Evolutionary conservation across 1,140 invertebrate species (phyloP), one percentile per base, ranked within the genome.

Genomic region (Formica exsecta): DNA sequence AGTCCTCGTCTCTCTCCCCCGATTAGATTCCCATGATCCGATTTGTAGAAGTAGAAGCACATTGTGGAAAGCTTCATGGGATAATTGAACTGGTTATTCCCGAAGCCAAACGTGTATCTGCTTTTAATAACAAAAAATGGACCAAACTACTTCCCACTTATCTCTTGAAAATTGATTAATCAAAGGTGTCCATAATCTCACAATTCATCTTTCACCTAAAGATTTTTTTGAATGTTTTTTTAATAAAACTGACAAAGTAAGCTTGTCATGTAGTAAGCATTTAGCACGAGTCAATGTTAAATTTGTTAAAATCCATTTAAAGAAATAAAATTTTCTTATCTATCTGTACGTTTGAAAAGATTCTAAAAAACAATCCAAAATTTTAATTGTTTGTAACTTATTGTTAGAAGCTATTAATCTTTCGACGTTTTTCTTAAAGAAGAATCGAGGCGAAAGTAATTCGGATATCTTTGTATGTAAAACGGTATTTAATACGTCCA

Each of bases 21-120:
- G 79, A 83, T 83, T 83, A 83, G 79, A 83, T 83, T 83, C 68
- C 68, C 68, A 32, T 62, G 57, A 83, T 83, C 79, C 79, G 68
- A 83, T 83, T 83, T 83, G 57, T n/a, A 61, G 22, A 68, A 68
- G 62, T 68, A 68, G 41, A 73, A 59, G 68, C 68, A 44, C 79
- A 36, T 22, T 61, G 79, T 36, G 57, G 54, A 61, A 73, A 83
- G 54, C 57, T n/a, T 16, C 16, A 19, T 73, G n/a, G 19, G 73
- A 74, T 73, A 73, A 83, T 73, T 73, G 29, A 71, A 73, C 36
- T n/a, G 29, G 22, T 73, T 54, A 32, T 73, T 73, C 32, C 4
- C 8, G 22, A 44, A 59, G 59, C 8, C 32, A 73, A 38, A 32
- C 7, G 38, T 51, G 16, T 41, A 57, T 59, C 2, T 1, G 16